phyloP scores from a whole-genome alignment of 2,888 invertebrate species.

The Arge pagana region DNA sequence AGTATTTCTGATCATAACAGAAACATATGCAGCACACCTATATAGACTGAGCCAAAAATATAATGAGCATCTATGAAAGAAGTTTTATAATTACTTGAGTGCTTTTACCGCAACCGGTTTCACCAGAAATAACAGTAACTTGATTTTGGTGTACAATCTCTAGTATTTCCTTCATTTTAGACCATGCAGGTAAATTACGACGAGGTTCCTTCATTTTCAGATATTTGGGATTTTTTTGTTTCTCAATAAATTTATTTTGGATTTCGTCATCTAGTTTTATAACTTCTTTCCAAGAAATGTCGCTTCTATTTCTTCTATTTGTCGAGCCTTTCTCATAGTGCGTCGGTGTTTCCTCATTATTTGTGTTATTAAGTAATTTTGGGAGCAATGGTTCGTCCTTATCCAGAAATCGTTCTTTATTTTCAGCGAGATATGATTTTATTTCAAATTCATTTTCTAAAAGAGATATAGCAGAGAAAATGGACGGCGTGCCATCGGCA shows the following conservation, averaged over 20 bases:
- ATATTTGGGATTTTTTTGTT: slow-evolving; percentile 67
- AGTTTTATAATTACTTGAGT: slow-evolving; percentile 64
- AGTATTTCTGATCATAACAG: not conserved
- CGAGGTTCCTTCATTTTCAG: slow-evolving; percentile 68
- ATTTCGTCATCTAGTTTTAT: slow-evolving; percentile 68
- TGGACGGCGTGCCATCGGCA: slow-evolving; percentile 71
- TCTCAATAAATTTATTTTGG: slow-evolving; percentile 66
- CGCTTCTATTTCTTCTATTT: slow-evolving; percentile 60
- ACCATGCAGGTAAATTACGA: slow-evolving; percentile 74
- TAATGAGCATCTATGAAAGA: not conserved
- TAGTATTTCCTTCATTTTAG: slow-evolving; percentile 71
- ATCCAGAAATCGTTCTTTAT: slow-evolving; percentile 67
- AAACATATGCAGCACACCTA: not conserved
- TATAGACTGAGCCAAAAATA: slow-evolving; percentile 1
- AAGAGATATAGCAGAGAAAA: slow-evolving; percentile 74
- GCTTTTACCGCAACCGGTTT: slow-evolving; percentile 84
- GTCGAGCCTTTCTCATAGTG: slow-evolving; percentile 70
- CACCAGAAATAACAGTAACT: slow-evolving; percentile 78
- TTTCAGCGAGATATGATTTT: slow-evolving; percentile 63
- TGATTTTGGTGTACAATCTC: slow-evolving; percentile 67
- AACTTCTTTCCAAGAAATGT: slow-evolving; percentile 57
- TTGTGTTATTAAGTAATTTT: slow-evolving; percentile 38
- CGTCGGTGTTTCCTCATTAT: slow-evolving; percentile 58
- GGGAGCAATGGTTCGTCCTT: slow-evolving; percentile 59
- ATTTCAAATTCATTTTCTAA: slow-evolving; percentile 73